Evolutionary conservation across 2,797 vertebrate species (phyloP), one percentile per base, ranked within the genome.

Genomic region (Tokudaia tokunoshimensis): DNA sequence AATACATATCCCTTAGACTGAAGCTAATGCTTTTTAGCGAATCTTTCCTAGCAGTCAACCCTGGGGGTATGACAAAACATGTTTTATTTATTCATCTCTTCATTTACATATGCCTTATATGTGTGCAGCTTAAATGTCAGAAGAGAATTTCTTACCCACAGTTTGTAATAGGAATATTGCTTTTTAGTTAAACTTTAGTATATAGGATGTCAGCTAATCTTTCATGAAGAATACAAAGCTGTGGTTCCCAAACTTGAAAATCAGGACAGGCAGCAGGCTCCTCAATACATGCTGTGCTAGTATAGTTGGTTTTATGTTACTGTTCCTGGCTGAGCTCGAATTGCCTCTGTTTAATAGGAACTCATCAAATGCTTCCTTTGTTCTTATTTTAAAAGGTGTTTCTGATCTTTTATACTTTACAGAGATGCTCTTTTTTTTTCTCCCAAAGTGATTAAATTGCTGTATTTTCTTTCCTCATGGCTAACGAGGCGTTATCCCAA

Each of bases 311-410:
- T 93, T 95, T 87, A 65, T 61, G 41, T 84, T 61, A 70, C 86
- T 88, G 86, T 94, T 91, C 75, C 61, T 78, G 78, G 86, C 97
- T 78, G 47, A 91, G 96, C 67, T 95, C 90, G 83, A 95, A 95
- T 95, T 96, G 92, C 70, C 82, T 79, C 89, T 80, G 31, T 72
- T 67, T 37, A 94, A 82, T 75, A 95, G 88, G 93, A 94, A 57
- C 61, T 76, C 63, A 79, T 90, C 55, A 92, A 94, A 82, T 92
- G 82, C 63, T 92, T 88, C 34, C 87, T 95, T 94, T 89, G 12
- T 87, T 94, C 67, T 91, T 57, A 29, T 79, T 29, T 88, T 84
- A 76, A 90, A 96, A 78, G 31, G 94, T 55, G 17, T 79, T 88
- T 88, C 72, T 92, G 41, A 85, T 87, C 67, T 82, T 55, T 70